Evolutionary conservation across 2,113 vertebrate genomes (phyloP).

Genomic region (Sclerurus mexicanus): DNA sequence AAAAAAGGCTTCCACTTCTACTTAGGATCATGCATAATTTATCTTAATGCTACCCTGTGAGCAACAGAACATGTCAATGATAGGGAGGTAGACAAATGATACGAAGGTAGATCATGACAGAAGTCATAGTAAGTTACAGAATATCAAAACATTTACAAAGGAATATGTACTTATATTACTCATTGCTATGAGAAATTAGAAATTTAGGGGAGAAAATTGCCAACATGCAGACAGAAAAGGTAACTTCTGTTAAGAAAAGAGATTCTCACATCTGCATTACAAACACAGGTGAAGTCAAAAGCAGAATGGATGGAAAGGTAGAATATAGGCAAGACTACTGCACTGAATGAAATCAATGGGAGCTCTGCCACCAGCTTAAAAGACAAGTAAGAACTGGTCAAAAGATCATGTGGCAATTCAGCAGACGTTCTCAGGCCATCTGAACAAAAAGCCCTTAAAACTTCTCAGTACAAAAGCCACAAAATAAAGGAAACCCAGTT

Average conservation of each 20-base stretch:
- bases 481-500: conserved; percentile 2
- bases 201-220: not conserved
- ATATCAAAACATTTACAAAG: not conserved
- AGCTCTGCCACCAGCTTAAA: not conserved
- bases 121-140: not conserved
- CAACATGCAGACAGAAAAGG: not conserved
- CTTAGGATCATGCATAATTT: not conserved
- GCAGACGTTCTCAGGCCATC: conserved; percentile 27
- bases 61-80: not conserved
- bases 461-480: not conserved
- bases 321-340: not conserved
- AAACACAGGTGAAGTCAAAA: conserved; percentile 28
- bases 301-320: not conserved
- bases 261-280: not conserved
- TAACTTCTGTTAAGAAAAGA: not conserved
- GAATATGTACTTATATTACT: not conserved
- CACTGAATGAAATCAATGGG: not conserved
- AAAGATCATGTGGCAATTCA: conserved; percentile 29
- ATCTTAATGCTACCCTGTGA: not conserved
- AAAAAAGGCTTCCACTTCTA: not conserved
- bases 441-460: conserved; percentile 26
- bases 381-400: not conserved
- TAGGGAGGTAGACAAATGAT: not conserved
- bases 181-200: not conserved
- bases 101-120: not conserved